Evolutionary conservation across 2,797 vertebrate genomes (phyloP), one percentile per base, ranked within the genome.

Genomic region (Pseudotriccus pelzelni): DNA sequence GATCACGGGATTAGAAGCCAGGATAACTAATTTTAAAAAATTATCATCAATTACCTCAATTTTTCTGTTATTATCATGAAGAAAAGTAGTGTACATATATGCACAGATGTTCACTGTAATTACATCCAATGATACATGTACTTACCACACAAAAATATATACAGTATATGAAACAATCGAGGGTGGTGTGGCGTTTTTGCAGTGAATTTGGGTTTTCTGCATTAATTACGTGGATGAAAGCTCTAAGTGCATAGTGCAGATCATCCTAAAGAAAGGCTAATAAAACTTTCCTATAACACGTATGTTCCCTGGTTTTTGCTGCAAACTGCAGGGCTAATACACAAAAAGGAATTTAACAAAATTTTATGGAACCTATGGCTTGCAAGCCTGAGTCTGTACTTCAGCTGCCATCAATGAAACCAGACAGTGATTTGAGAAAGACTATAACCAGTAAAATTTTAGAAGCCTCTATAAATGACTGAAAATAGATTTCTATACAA

Each of bases 401-500:
- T 81, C 36, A 81, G 30, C 66, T 90, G 77, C 82, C 70, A 88
- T 43, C 10, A 23, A 22, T 43, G 41, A 96, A 64, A 49, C 67
- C 62, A 72, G 14, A 63, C 15, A 43, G 53, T 77, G 79, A 92
- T 87, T 68, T 79, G 84, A 93, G 78, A 79, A 85, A 90, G 67
- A 85, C 82, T 70, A 60, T 39, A 88, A 85, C 53, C 46, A 85
- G 24, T 81, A 94, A 47, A 34, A 90, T 73, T 95, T 92, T 87
- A 92, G 89, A 88, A 87, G 82, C 44, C 74, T 86, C 69, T 68
- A 47, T 86, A 94, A 93, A 90, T 89, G 66, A 94, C 72, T 90
- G 70, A 37, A 52, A 92, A 93, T 53, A 92, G 44, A 87, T 89
- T 82, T 60, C 67, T 64, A 32, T 50, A 62, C 32, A 81, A 81